Evolutionary conservation across 2,113 vertebrate species (phyloP).

Genomic region (Loxodonta africana): DNA sequence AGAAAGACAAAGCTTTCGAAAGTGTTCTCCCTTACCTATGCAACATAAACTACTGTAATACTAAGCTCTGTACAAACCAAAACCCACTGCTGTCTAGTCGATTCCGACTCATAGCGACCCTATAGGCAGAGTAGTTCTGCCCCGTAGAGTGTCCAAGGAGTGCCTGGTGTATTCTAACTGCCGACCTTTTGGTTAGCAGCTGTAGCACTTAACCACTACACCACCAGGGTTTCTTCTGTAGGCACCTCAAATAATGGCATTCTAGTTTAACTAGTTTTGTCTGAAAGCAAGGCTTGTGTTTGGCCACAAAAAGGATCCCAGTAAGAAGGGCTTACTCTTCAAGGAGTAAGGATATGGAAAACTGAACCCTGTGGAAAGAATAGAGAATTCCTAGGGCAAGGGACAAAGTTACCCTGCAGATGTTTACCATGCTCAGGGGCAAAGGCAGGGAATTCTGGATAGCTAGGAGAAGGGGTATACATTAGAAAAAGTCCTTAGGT

Average conservation of each 20-base stretch:
- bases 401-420: neutral
- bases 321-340: neutral
- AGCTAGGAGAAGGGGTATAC: neutral
- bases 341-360: neutral
- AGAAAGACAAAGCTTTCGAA: neutral
- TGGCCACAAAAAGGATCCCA: neutral
- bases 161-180: too few relatives aligned
- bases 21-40: neutral
- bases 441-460: neutral
- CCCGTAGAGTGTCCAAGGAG: too few relatives aligned
- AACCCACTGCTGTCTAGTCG: too few relatives aligned
- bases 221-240: neutral
- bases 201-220: too few relatives aligned
- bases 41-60: neutral
- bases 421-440: neutral
- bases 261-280: neutral
- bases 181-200: too few relatives aligned
- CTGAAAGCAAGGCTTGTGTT: neutral
- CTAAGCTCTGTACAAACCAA: neutral
- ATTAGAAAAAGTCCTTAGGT: neutral
- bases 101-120: too few relatives aligned
- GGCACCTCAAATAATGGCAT: neutral
- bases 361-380: neutral
- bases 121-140: too few relatives aligned
- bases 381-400: neutral